Conservation (phyloP, 2,888 invertebrate genomes). For the Pristionchus entomophagus region DNA sequence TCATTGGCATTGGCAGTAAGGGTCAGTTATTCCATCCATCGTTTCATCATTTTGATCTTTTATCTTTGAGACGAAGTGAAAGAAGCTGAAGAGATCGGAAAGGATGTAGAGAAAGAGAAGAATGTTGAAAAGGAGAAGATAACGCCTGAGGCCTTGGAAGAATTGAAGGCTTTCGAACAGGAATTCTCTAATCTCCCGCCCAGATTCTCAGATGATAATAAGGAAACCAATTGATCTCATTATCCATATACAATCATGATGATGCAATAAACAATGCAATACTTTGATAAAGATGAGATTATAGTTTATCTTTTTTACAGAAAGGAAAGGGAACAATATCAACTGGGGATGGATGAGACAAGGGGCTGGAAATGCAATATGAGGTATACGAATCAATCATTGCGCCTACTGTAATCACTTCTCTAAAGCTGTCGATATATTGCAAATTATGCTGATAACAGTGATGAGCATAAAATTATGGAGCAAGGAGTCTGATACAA, state of each 20-base stretch:
- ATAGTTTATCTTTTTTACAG: constrained; percentile 31
- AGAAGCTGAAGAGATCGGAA: not conserved
- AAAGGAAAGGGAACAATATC: not conserved
- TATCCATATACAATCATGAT: not conserved
- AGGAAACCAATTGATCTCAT: not conserved
- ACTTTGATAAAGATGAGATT: not conserved
- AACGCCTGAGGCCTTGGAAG: constrained; percentile 24
- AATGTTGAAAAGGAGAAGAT: constrained; percentile 10
- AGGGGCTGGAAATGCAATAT: not conserved
- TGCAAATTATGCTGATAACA: constrained; percentile 14
- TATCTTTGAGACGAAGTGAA: not conserved
- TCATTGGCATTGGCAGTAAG: constrained; percentile 6
- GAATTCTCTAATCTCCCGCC: constrained; percentile 42
- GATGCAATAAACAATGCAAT: constrained; percentile 28
- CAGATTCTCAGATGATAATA: not conserved
- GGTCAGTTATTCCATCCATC: not conserved
- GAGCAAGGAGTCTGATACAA: not conserved
- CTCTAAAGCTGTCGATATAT: constrained; percentile 36
- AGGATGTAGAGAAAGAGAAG: constrained; percentile 32
- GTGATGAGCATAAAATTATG: constrained; percentile 23
- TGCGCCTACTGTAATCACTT: constrained; percentile 18
- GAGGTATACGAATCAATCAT: constrained; percentile 41
- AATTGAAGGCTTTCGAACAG: constrained; percentile 39
- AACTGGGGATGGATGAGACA: not conserved
- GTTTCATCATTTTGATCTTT: not conserved